phyloP scores from a whole-genome alignment of 92 coral and sea anemone species.

The Zoanthus solanderi region DNA sequence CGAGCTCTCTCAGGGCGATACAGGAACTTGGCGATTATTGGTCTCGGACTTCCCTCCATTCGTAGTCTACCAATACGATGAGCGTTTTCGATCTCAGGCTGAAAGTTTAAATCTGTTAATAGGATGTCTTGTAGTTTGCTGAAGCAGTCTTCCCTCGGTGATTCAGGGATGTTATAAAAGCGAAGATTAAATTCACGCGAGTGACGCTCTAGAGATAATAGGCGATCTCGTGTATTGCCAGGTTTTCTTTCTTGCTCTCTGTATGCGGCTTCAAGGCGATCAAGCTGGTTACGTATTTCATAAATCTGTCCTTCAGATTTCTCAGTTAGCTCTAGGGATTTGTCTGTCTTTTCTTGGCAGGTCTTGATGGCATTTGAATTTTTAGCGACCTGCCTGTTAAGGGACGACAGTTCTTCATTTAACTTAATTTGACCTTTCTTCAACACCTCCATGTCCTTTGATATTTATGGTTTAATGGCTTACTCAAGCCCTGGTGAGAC shows the following conservation, averaged over 20 bases:
- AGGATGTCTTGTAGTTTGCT: constrained; percentile 30
- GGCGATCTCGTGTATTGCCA: background rate
- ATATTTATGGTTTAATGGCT: too few species aligned
- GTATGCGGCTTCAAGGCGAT: constrained; percentile 5
- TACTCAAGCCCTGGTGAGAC: too few species aligned
- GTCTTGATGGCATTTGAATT: constrained; percentile 13
- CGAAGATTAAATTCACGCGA: constrained; percentile 23
- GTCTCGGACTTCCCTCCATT: constrained; percentile 25
- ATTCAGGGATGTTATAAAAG: constrained; percentile 42
- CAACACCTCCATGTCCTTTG: background rate
- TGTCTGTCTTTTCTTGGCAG: constrained; percentile 1
- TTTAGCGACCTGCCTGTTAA: constrained; percentile 9
- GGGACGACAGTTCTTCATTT: constrained; percentile 8
- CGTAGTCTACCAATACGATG: constrained; percentile 19
- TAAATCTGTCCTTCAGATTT: constrained; percentile 11
- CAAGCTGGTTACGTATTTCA: constrained; percentile 16
- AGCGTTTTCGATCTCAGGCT: constrained; percentile 50
- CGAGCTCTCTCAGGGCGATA: constrained; percentile 18
- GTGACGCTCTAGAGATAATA: constrained; percentile 3
- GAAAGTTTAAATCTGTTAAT: constrained; percentile 11
- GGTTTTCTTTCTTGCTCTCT: constrained; percentile 15
- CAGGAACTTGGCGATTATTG: constrained; percentile 23
- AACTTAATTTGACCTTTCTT: constrained; percentile 7
- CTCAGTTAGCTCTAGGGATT: constrained; percentile 4
- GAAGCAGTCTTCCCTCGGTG: constrained; percentile 19